These are phyloP conservation scores for Peromyscus maniculatus DNA, from an alignment of 2,113 vertebrate genomes.

Conservation along the genomic window DNA sequence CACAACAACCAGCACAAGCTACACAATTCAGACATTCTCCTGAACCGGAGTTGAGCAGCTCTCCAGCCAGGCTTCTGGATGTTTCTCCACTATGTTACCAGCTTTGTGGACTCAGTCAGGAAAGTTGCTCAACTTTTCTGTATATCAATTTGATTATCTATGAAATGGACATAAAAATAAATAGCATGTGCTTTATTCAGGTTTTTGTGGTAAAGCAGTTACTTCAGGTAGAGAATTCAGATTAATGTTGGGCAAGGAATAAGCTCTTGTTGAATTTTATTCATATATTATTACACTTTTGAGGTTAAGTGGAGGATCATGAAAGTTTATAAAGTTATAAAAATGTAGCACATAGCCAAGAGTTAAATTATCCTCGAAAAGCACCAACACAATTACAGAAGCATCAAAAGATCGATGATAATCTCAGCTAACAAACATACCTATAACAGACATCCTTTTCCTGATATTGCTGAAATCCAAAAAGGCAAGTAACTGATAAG, in stretches of 20 bases:
- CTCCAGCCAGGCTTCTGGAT: not conserved
- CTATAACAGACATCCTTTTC: constrained; percentile 92
- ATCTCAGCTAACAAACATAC: constrained; percentile 72
- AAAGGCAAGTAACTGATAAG: constrained; percentile 89
- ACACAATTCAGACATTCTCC: not conserved
- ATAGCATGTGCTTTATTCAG: not conserved
- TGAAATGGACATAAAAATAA: not conserved
- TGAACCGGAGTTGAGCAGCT: not conserved
- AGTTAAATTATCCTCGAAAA: constrained; percentile 38
- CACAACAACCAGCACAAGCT: not conserved
- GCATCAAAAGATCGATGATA: constrained; percentile 40
- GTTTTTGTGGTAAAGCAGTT: not conserved
- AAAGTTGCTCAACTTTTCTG: not conserved
- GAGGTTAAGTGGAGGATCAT: not conserved
- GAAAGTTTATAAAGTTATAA: not conserved
- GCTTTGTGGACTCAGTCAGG: not conserved
- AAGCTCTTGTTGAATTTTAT: not conserved
- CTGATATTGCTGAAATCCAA: constrained; percentile 90
- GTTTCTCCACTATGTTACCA: not conserved
- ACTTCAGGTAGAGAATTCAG: not conserved
- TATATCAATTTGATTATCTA: not conserved
- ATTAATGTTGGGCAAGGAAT: not conserved
- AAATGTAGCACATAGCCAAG: not conserved
- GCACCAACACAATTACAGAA: not conserved
- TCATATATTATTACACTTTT: not conserved